A percentile compares a stretch with the other conserved stretches of the same genome.
Evolutionary conservation across 2,113 vertebrate genomes (phyloP).

Genomic region (Corapipo altera): DNA sequence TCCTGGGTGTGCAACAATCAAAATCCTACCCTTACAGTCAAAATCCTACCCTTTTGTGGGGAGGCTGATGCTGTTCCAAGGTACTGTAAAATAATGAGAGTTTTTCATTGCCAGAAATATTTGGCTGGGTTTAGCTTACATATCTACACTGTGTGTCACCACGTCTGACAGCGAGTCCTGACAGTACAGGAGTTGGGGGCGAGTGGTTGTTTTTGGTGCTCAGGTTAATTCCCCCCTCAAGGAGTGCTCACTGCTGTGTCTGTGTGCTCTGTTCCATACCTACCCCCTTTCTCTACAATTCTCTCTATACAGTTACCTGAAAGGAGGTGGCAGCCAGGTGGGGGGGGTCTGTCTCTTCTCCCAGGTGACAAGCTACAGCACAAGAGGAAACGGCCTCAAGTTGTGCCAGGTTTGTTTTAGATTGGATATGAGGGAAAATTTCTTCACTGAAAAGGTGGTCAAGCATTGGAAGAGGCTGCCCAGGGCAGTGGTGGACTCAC

Average conservation of each 20-base stretch:
- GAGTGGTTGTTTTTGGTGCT: neutral
- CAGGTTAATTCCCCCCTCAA: neutral
- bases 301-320: neutral
- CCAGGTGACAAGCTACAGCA: neutral
- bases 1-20: neutral
- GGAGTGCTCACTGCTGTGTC: neutral
- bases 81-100: neutral
- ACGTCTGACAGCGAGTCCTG: neutral
- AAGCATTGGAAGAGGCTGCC: neutral
- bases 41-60: neutral
- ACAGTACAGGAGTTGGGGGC: neutral
- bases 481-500: neutral
- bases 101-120: neutral
- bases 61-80: neutral
- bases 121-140: neutral
- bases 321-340: neutral
- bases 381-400: neutral
- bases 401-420: neutral
- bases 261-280: neutral
- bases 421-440: neutral
- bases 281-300: neutral
- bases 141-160: too few relatives aligned
- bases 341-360: neutral
- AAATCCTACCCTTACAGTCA: too few relatives aligned
- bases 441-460: neutral